Evolutionary conservation across 2,113 vertebrate species (phyloP).

Genomic region (Pyxicephalus adspersus): DNA sequence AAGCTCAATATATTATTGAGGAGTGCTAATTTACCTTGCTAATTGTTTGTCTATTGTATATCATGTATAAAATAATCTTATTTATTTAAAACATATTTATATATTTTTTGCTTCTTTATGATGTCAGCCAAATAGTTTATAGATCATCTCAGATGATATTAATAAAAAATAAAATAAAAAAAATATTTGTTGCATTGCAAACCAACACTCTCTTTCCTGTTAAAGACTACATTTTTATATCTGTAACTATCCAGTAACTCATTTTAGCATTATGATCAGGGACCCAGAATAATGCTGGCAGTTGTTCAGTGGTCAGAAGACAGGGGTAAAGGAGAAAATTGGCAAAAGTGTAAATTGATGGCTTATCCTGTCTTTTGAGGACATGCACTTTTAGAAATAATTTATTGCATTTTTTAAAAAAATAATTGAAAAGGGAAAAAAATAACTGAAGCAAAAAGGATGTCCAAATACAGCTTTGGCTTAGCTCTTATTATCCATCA

Average conservation of each 20-base stretch:
- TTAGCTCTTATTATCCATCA: neutral
- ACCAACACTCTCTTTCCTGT: no score
- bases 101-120: no score
- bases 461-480: neutral
- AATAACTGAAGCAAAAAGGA: no score
- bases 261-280: neutral
- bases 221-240: neutral
- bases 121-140: no score
- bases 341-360: neutral
- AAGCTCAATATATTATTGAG: no score
- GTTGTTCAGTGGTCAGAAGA: neutral
- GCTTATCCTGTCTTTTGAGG: slow-evolving; percentile 3
- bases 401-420: neutral
- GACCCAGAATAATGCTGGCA: neutral
- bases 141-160: no score
- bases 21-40: no score
- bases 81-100: no score
- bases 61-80: no score
- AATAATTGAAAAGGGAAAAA: neutral
- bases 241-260: neutral
- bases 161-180: no score
- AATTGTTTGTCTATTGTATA: no score
- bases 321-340: neutral
- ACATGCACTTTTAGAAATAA: neutral
- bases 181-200: no score